Evolutionary conservation across 2,113 vertebrate species (phyloP).

Genomic region (Macquaria ambigua): DNA sequence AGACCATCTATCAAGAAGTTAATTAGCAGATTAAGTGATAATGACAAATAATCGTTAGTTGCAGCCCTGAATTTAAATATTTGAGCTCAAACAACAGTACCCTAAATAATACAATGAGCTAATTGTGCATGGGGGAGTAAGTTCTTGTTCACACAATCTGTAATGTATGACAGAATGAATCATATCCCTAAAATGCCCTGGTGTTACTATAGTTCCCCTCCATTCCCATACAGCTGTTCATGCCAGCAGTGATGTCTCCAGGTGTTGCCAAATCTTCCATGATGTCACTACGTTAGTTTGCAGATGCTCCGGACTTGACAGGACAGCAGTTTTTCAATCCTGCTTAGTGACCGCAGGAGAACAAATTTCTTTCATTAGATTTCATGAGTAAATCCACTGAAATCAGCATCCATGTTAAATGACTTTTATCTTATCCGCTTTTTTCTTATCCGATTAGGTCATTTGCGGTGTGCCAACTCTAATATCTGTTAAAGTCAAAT

Average conservation of each 20-base stretch:
- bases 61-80: neutral
- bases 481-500: constrained; percentile 25
- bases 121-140: neutral
- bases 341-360: neutral
- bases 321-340: constrained; percentile 24
- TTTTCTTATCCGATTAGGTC: constrained; percentile 41
- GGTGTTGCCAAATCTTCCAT: constrained; percentile 64
- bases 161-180: constrained; percentile 35
- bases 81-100: neutral
- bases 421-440: constrained; percentile 27
- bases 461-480: constrained; percentile 24
- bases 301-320: constrained; percentile 26
- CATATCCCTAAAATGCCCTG: constrained; percentile 11
- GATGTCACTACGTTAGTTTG: constrained; percentile 52
- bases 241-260: constrained; percentile 37
- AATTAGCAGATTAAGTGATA: neutral
- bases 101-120: neutral
- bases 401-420: constrained; percentile 36
- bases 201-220: neutral
- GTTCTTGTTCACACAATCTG: constrained; percentile 17
- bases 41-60: neutral
- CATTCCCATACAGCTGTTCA: neutral
- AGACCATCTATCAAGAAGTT: neutral
- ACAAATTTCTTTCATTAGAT: constrained; percentile 29
- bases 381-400: constrained; percentile 38